Percentiles rank a stretch among this genome's conserved stretches.
Conservation (phyloP, 2,888 invertebrate species). For the Lacanobia oleracea region DNA sequence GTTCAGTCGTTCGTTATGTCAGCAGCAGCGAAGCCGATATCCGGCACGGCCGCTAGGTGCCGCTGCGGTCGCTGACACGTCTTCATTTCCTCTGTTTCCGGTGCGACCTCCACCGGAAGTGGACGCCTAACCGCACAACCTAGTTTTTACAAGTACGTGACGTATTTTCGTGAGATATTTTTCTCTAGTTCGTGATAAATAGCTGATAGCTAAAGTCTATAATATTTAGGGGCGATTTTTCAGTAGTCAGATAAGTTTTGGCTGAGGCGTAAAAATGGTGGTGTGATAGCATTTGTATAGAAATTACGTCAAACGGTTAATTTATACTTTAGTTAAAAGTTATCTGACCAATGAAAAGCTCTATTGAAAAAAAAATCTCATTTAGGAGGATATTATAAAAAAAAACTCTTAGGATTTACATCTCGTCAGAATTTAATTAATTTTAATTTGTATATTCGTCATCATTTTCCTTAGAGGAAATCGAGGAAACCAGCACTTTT, state of each 20-base stretch:
- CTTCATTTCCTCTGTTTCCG: conserved; percentile 70
- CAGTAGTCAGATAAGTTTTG: neutral
- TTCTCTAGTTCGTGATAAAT: neutral
- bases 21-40: conserved; percentile 57
- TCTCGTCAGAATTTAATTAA: neutral
- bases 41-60: conserved; percentile 63
- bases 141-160: conserved; percentile 57
- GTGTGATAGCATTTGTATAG: too few relatives aligned
- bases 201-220: neutral
- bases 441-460: neutral
- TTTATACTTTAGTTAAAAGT: too few relatives aligned
- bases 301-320: too few relatives aligned
- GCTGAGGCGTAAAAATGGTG: too few relatives aligned
- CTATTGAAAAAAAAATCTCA: neutral
- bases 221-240: neutral
- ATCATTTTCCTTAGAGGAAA: neutral
- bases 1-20: conserved; percentile 49
- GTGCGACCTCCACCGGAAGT: conserved; percentile 52
- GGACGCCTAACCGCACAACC: conserved; percentile 47
- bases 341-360: too few relatives aligned
- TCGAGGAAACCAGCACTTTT: neutral
- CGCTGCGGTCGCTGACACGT: conserved; percentile 60
- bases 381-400: too few relatives aligned
- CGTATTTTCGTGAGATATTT: conserved; percentile 30
- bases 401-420: neutral